Conservation (phyloP, 1,140 invertebrate species). For the Brachionus rotundiformis region DNA sequence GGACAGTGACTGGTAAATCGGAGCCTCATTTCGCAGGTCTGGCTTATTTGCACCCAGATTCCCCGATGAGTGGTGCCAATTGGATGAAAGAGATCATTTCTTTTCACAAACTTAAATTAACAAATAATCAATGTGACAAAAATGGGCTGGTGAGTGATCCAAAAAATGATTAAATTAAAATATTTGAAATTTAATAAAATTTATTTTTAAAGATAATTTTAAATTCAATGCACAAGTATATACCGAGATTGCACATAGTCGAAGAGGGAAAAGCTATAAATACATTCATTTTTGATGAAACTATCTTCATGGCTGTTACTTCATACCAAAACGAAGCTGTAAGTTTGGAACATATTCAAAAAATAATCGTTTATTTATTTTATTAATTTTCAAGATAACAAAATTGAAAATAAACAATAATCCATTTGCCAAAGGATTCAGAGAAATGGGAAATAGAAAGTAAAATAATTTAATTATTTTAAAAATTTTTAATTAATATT, state of each 20-base stretch:
- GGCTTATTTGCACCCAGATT: conserved; percentile 47
- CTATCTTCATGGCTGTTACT: conserved; percentile 87
- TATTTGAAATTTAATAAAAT: too few species aligned
- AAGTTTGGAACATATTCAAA: not conserved
- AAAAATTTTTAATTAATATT: not conserved
- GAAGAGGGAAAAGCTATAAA: conserved; percentile 74
- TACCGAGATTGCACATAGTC: conserved; percentile 97
- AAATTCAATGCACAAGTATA: conserved; percentile 99
- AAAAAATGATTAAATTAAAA: not conserved
- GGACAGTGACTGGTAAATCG: conserved; percentile 37
- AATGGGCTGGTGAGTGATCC: not conserved
- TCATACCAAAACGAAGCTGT: conserved; percentile 64
- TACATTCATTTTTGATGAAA: conserved; percentile 98
- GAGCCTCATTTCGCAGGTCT: conserved; percentile 49
- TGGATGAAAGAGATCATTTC: conserved; percentile 52
- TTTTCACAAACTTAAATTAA: conserved; percentile 50
- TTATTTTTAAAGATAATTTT: conserved; percentile 81
- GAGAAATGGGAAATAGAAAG: conserved; percentile 52
- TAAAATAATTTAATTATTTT: not conserved
- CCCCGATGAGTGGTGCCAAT: conserved; percentile 22
- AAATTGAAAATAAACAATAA: conserved; percentile 53
- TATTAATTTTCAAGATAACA: conserved; percentile 54
- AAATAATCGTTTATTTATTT: not conserved
- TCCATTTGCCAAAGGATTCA: conserved; percentile 53
- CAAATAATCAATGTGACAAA: conserved; percentile 35